These are phyloP conservation scores for Dexiosoma caninum DNA, from an alignment of 2,888 invertebrate genomes.

Conservation along the genomic window DNA sequence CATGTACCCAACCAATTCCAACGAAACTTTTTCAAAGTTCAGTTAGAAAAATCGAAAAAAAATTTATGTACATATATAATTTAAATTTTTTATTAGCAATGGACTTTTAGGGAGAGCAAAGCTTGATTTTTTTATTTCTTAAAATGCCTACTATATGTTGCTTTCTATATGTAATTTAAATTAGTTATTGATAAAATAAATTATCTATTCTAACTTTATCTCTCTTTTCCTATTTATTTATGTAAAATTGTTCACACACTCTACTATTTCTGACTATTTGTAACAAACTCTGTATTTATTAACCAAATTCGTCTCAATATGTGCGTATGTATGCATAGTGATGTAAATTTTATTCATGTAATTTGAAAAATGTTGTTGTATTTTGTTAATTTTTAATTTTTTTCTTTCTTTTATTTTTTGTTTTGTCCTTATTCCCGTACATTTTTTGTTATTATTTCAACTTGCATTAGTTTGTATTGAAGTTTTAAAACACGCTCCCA, in stretches of 20 bases:
- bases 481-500: slow-evolving; percentile 80
- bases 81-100: no score
- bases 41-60: no score
- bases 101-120: background rate
- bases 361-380: slow-evolving; percentile 36
- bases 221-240: slow-evolving; percentile 37
- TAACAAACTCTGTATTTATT: background rate
- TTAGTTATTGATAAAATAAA: background rate
- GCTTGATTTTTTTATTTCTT: background rate
- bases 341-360: slow-evolving; percentile 12
- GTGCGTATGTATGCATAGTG: slow-evolving; percentile 28
- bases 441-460: slow-evolving; percentile 61
- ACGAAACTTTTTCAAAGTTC: no score
- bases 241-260: slow-evolving; percentile 1
- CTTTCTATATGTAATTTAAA: background rate
- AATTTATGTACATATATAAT: no score
- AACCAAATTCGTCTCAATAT: slow-evolving; percentile 1
- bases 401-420: slow-evolving; percentile 63
- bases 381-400: slow-evolving; percentile 57
- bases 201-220: background rate
- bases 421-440: slow-evolving; percentile 64
- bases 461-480: slow-evolving; percentile 80
- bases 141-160: background rate
- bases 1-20: no score
- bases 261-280: slow-evolving; percentile 25